These are phyloP conservation scores for Ganaspis sp. DNA, from an alignment of 1,140 invertebrate species.

Conservation along the genomic window DNA sequence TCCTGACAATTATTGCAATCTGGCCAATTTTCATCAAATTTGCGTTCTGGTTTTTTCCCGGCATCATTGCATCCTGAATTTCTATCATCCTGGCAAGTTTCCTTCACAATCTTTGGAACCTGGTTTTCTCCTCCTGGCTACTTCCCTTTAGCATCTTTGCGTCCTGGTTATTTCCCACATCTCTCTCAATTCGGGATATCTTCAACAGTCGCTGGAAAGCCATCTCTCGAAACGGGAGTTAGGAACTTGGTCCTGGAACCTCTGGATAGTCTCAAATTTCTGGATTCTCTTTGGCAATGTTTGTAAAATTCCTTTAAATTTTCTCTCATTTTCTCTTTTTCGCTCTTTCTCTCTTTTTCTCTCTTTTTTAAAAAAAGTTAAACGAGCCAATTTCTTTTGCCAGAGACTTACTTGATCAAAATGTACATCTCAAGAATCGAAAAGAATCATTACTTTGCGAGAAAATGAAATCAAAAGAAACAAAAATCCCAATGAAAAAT, in stretches of 20 bases:
- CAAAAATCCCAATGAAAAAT: slow-evolving; percentile 19
- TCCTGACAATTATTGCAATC: too few species aligned
- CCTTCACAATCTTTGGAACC: too few species aligned
- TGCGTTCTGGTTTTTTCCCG: too few species aligned
- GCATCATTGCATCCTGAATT: too few species aligned
- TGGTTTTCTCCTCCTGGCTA: too few species aligned
- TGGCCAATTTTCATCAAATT: too few species aligned
- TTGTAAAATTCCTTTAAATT: slow-evolving; percentile 29
- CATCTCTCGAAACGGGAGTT: neutral
- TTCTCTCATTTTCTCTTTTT: slow-evolving; percentile 15
- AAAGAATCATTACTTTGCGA: slow-evolving; percentile 29
- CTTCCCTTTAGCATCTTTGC: slow-evolving; percentile 45
- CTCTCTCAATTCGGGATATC: slow-evolving; percentile 33
- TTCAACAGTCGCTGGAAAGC: slow-evolving; percentile 37
- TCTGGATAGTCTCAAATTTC: slow-evolving; percentile 19
- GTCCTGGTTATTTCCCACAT: slow-evolving; percentile 72
- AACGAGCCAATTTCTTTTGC: slow-evolving; percentile 49
- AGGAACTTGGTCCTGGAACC: neutral
- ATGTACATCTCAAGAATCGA: slow-evolving; percentile 66
- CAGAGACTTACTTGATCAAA: slow-evolving; percentile 77
- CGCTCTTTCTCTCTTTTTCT: neutral
- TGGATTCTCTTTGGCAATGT: slow-evolving; percentile 21
- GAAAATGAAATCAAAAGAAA: neutral
- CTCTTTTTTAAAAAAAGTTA: slow-evolving; percentile 11
- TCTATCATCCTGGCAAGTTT: too few species aligned